These are phyloP conservation scores for Brenthis hecate DNA, from an alignment of 2,888 invertebrate genomes.

Conservation along the genomic window DNA sequence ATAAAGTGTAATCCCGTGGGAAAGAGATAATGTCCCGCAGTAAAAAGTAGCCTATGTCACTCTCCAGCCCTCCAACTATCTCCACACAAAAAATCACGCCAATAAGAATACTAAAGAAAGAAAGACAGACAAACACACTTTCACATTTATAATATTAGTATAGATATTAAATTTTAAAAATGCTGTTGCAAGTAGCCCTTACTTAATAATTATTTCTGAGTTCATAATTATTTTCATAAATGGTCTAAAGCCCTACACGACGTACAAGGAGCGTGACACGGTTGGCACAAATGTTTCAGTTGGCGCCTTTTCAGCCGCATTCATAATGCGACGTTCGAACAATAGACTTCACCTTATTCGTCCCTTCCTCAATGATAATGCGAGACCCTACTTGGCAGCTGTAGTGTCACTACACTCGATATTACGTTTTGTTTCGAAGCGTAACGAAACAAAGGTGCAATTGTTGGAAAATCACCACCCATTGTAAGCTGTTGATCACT, in stretches of 20 bases:
- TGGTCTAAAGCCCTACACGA: conserved; percentile 12
- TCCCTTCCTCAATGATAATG: conserved; percentile 3
- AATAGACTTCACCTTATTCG: conserved; percentile 2
- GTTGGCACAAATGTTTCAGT: conserved; percentile 21
- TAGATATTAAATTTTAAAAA: too few relatives aligned
- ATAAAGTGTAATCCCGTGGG: too few relatives aligned
- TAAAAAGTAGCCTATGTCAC: too few relatives aligned
- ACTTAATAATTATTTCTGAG: neutral
- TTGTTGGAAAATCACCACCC: conserved; percentile 14
- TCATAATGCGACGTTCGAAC: neutral
- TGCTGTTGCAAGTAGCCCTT: too few relatives aligned
- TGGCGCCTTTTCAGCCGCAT: conserved; percentile 14
- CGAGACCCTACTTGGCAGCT: neutral
- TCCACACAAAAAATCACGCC: too few relatives aligned
- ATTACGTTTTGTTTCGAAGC: conserved; percentile 21
- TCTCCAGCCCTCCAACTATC: too few relatives aligned
- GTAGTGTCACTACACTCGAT: neutral
- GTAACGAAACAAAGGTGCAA: conserved; percentile 14
- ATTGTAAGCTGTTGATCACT: conserved; percentile 3
- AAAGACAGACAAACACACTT: too few relatives aligned
- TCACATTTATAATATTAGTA: too few relatives aligned
- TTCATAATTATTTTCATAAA: neutral
- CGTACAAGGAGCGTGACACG: conserved; percentile 13
- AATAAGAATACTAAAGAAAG: too few relatives aligned
- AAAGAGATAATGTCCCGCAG: too few relatives aligned